Percentiles rank a stretch among this genome's conserved stretches.
phyloP scores from a whole-genome alignment of 30 jellyfish, hydroid and myxozoan genomes.

The Turritopsis rubra region DNA sequence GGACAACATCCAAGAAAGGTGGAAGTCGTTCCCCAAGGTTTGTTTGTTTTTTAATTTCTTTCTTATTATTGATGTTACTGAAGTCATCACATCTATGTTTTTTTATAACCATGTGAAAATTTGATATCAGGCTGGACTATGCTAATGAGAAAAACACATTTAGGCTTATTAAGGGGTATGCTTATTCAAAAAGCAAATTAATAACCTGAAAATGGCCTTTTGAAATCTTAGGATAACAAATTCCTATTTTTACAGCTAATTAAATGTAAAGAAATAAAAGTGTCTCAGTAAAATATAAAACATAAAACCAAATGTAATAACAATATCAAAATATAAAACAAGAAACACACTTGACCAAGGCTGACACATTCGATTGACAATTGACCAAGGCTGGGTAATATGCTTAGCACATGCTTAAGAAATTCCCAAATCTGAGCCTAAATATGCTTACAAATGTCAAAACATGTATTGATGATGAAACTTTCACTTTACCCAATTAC shows the following conservation, averaged over 20 bases:
- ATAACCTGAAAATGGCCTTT: background rate
- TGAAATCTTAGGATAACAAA: background rate
- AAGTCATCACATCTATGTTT: no score
- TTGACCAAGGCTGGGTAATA: constrained; percentile 7
- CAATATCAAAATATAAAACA: background rate
- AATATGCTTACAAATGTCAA: background rate
- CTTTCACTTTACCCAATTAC: no score
- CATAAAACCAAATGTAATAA: background rate
- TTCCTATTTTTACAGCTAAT: background rate
- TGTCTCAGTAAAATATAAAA: background rate
- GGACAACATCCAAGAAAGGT: no score
- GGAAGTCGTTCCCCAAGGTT: no score
- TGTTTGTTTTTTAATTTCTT: no score
- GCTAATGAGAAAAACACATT: background rate
- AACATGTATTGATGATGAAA: no score
- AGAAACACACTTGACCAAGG: background rate
- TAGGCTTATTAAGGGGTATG: background rate
- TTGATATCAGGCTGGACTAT: background rate
- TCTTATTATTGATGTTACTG: no score
- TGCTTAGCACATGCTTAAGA: constrained; percentile 11
- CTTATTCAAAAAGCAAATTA: background rate
- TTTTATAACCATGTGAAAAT: background rate
- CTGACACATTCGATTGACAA: background rate
- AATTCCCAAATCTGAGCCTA: background rate
- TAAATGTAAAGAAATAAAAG: background rate